Conservation (phyloP, 2,888 invertebrate species). For the Orthosia incerta region DNA sequence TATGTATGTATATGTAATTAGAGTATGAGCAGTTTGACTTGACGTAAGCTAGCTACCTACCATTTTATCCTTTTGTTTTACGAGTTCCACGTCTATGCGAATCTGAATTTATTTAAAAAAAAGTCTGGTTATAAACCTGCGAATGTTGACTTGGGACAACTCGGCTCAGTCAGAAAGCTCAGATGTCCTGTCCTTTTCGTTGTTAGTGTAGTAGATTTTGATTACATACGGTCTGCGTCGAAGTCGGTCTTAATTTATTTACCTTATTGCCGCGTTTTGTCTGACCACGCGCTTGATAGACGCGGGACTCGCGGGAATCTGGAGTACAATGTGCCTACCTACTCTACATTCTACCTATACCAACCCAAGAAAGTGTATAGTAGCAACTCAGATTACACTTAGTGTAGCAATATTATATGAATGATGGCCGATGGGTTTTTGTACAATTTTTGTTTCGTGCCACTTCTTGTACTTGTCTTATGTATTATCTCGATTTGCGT, state of each 20-base stretch:
- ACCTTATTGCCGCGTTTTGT: conserved; percentile 7
- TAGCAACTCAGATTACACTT: no score
- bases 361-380: no score
- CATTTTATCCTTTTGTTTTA: background rate
- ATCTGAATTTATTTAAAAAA: background rate
- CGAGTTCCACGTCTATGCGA: no score
- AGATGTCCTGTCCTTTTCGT: background rate
- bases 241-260: conserved; percentile 9
- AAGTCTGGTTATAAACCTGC: background rate
- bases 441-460: no score
- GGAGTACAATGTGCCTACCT: no score
- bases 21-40: conserved; percentile 28
- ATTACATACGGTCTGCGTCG: background rate
- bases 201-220: background rate
- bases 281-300: background rate
- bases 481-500: background rate
- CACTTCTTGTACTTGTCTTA: no score
- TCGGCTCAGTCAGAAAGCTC: background rate
- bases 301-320: background rate
- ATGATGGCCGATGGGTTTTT: no score
- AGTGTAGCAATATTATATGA: no score
- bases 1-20: conserved; percentile 66
- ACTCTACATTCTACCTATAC: no score
- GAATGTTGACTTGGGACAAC: no score
- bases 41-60: background rate